Percentiles rank a stretch among this genome's conserved stretches.
phyloP scores from a whole-genome alignment of 2,113 vertebrate genomes.

The Hippocampus comes region DNA sequence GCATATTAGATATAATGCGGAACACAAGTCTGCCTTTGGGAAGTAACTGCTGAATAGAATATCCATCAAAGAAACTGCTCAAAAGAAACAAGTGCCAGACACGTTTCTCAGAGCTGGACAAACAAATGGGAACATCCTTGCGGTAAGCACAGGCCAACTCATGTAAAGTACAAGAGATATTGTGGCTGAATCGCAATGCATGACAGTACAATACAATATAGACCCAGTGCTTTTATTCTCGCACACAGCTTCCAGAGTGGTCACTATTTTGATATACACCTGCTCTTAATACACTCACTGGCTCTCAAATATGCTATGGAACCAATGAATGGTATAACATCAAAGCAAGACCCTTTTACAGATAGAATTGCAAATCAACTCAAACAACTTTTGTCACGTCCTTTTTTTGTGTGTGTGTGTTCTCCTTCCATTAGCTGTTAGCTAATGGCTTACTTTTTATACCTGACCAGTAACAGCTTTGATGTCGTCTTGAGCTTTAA shows the following conservation, averaged over 20 bases:
- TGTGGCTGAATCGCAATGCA: slow-evolving; percentile 52
- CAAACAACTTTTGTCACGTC: slow-evolving; percentile 70
- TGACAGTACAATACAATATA: slow-evolving; percentile 35
- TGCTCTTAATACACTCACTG: slow-evolving; percentile 68
- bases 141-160: slow-evolving; percentile 24
- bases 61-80: background rate
- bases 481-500: background rate
- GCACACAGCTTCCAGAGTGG: slow-evolving; percentile 44
- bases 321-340: slow-evolving; percentile 64
- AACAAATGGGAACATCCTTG: slow-evolving; percentile 4
- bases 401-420: slow-evolving; percentile 23
- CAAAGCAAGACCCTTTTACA: slow-evolving; percentile 49
- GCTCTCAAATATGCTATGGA: slow-evolving; percentile 66
- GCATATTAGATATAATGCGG: background rate
- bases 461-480: background rate
- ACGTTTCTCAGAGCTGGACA: background rate
- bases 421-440: slow-evolving; percentile 35
- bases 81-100: background rate
- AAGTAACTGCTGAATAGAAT: background rate
- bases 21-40: background rate
- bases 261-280: slow-evolving; percentile 64
- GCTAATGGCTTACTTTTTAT: background rate
- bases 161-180: slow-evolving; percentile 33
- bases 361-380: slow-evolving; percentile 68
- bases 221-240: slow-evolving; percentile 44